Percentiles rank a stretch among this genome's conserved stretches.
Evolutionary conservation across 2,797 vertebrate species (phyloP).

Genomic region (Aplochiton taeniatus): DNA sequence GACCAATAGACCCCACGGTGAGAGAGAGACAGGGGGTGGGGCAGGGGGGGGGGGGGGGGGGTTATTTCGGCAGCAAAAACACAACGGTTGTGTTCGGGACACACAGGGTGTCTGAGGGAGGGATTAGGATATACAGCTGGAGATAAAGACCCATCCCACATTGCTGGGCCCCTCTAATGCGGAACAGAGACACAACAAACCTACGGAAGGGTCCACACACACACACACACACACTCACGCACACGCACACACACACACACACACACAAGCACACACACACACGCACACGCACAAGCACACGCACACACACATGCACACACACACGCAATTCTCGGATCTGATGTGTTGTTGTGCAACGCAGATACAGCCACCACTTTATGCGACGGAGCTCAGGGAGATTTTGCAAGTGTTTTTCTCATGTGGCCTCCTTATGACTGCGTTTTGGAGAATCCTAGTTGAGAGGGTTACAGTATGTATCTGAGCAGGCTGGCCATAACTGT

Average conservation of each 20-base stretch:
- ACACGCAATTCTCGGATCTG: neutral
- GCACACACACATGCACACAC: conserved; percentile 18
- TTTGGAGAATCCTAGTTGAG: no score
- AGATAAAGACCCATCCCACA: conserved; percentile 51
- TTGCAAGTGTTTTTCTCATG: neutral
- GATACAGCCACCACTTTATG: conserved; percentile 31
- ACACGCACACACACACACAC: conserved; percentile 15
- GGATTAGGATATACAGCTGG: conserved; percentile 42
- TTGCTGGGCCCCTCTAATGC: conserved; percentile 55
- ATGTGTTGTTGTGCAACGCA: conserved; percentile 20
- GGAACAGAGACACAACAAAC: conserved; percentile 60
- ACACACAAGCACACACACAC: conserved; percentile 11
- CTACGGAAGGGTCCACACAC: no score
- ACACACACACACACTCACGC: conserved; percentile 14
- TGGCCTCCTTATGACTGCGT: no score
- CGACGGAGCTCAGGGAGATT: neutral
- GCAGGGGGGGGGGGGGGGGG: no score
- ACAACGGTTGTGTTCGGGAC: neutral
- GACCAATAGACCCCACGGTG: no score
- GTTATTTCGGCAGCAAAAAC: no score
- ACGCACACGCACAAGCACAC: neutral
- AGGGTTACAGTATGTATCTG: no score
- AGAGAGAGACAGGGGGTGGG: no score
- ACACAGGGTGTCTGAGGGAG: neutral
- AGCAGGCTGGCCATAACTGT: no score